Evolutionary conservation across 2,888 invertebrate genomes (phyloP), one percentile per base, ranked within the genome.

Genomic region (Pomacea canaliculata): DNA sequence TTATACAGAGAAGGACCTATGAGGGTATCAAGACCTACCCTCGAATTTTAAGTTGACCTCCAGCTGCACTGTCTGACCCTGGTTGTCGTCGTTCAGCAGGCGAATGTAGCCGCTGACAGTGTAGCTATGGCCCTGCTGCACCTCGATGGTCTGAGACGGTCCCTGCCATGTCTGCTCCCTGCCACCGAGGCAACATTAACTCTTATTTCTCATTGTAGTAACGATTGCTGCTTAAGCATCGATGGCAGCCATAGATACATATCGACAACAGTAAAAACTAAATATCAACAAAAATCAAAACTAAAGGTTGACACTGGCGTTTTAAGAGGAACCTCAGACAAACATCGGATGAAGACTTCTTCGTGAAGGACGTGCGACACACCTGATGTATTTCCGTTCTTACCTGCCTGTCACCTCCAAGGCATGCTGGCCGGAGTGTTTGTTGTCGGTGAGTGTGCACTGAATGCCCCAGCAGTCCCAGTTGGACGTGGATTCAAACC

Each of bases 91-190:
- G 27, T 63, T 63, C 4, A 63, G 63, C 1, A 63, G 19, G n/a
- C 27, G n/a, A 63, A 63, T 63, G 10, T 68, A 74, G 48, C 69
- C 74, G 27, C 74, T 74, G 62, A 74, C 74, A 4, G 67, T 49
- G 60, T 74, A 74, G 8, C 48, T 37, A 7, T 69, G 68, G 37
- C 69, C 74, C 4, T 60, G 48, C 8, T n/a, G 60, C 18, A 69
- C 69, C 10, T 48, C 18, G 27, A 74, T 69, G 62, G 9, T 48
- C 62, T 74, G 74, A 23, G 74, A 74, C 5, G 74, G 74, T 10
- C 74, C 74, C 51, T 74, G 60, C 56, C 56, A 74, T 13, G 56
- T 60, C 27, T 74, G 12, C 5, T 68, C 13, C 51, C 74, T 74
- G 69, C 10, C 5, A 63, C 10, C 63, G 19, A 63, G n/a, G 19